Evolutionary conservation across 1,140 invertebrate species (phyloP), one percentile per base, ranked within the genome.

Genomic region (Drosophila baimaii): DNA sequence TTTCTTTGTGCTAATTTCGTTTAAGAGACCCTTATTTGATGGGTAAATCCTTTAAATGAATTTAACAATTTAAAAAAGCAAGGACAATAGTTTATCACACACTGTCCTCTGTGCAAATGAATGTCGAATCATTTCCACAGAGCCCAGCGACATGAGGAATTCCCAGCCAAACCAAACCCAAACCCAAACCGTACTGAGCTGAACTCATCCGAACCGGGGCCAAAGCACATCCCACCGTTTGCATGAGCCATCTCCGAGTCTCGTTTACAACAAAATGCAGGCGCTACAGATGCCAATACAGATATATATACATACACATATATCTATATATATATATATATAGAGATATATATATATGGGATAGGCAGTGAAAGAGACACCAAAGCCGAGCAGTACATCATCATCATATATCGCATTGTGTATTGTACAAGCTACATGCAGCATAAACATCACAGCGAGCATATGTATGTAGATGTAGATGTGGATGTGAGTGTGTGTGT

Each of bases 261-360:
- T 79, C 71, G 76, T 39, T 70, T 55, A 78, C 79, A 81, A 68
- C 61, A 76, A 83, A 54, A 70, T 83, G 80, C 81, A 84, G 61
- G 29, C 58, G 49, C 39, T 52, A 73, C 59, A 58, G 33, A 63
- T 54, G 51, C 51, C 51, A 23, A 62, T 46, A 77, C 29, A 61
- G 17, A 44, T 13, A 23, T 17, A 29, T 23, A 41, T 23, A 37
- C 10, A 35, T 5, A 61, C 12, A 58, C 44, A 21, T 44, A 27
- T 49, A 63, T 5, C 47, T 9, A 52, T 23, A 49, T 21, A 31
- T 41, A 52, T 19, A 63, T 17, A 77, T 1, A 51, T 21, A 17
- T 12, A 39, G 33, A 49, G 12, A 23, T n/a, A 21, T 21, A 57
- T 19, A 46, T 41, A 62, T 17, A 46, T 31, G n/a, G 49, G 19